phyloP scores from a whole-genome alignment of 2,113 vertebrate species.

The Budorcas taxicolor region DNA sequence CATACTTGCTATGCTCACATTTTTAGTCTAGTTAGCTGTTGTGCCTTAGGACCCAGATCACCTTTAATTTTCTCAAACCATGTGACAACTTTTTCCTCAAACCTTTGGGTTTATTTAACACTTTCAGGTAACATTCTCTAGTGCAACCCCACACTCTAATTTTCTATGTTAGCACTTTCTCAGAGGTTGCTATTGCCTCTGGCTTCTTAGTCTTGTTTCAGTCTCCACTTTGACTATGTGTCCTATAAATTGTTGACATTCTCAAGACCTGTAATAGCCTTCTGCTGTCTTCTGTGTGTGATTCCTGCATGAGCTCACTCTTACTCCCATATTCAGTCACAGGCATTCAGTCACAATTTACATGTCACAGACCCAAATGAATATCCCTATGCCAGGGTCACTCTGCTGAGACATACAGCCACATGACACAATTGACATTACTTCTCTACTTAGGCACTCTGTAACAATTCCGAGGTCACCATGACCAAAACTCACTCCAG shows the following conservation, averaged over 20 bases:
- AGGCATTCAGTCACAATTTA: background rate
- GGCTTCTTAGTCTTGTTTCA: background rate
- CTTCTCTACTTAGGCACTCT: background rate
- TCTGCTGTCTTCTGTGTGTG: background rate
- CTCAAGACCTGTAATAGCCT: background rate
- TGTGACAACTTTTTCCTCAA: background rate
- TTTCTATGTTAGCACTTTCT: background rate
- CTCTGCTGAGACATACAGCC: background rate
- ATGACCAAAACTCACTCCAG: background rate
- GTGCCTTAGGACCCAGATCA: background rate
- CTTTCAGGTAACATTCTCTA: background rate
- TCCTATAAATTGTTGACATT: background rate
- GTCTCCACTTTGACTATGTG: background rate
- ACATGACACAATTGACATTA: background rate
- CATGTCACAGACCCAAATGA: background rate
- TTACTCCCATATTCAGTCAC: background rate
- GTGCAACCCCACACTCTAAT: background rate
- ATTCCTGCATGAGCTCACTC: background rate
- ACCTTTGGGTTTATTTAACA: background rate
- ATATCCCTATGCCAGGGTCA: background rate
- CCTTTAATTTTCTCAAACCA: background rate
- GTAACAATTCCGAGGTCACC: background rate
- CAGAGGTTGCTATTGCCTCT: background rate
- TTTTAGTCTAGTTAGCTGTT: background rate
- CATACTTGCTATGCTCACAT: background rate